Evolutionary conservation across 2,113 vertebrate genomes (phyloP).

Genomic region (Lathamus discolor): DNA sequence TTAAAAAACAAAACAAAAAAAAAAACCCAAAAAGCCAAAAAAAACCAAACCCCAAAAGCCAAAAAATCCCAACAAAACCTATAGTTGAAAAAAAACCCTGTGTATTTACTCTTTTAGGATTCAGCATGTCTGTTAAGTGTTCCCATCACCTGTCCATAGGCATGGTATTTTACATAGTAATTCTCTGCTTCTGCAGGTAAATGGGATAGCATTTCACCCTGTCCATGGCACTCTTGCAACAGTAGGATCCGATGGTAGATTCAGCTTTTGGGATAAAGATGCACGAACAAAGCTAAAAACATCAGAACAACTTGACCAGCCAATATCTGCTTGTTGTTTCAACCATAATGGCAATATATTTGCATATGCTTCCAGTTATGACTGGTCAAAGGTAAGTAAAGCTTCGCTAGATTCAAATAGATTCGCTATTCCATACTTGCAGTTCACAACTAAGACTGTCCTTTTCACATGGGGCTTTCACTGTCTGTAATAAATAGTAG

Average conservation of each 20-base stretch:
- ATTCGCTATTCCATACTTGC: background rate
- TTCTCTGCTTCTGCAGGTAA: slow-evolving; percentile 78
- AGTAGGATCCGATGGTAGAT: slow-evolving; percentile 95
- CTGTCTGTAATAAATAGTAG: background rate
- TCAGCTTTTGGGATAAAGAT: slow-evolving; percentile 99
- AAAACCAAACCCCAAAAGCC: too few species aligned
- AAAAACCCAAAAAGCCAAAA: too few species aligned
- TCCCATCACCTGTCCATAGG: fast-evolving
- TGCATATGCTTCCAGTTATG: slow-evolving; percentile 96
- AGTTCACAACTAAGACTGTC: background rate
- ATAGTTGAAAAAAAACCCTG: background rate
- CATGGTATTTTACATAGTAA: background rate
- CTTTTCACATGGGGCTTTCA: background rate
- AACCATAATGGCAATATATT: slow-evolving; percentile 98
- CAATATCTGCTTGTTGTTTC: slow-evolving; percentile 95
- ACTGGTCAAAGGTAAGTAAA: slow-evolving; percentile 95
- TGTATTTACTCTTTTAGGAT: background rate
- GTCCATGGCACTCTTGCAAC: slow-evolving; percentile 95
- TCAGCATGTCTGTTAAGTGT: background rate
- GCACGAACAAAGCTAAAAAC: slow-evolving; percentile 98
- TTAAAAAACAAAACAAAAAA: background rate
- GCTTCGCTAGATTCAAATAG: too few species aligned
- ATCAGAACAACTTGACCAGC: slow-evolving; percentile 95
- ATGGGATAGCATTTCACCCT: slow-evolving; percentile 96
- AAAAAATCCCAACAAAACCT: background rate